phyloP scores from a whole-genome alignment of 2,797 vertebrate genomes.

The Fistularia tabacaria region DNA sequence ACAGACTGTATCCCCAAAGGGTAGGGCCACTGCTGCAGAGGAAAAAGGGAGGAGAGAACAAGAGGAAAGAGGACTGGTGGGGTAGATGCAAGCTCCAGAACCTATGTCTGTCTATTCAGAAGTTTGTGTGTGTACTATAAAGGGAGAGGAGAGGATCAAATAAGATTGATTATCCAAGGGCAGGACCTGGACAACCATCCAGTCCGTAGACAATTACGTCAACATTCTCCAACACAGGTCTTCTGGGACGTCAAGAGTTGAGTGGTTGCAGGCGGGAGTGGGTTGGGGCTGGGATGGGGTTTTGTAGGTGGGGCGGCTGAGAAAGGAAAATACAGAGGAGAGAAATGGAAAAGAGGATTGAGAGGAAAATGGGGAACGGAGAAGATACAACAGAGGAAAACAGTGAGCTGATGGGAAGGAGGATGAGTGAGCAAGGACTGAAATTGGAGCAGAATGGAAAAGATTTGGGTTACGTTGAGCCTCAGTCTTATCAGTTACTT shows the following conservation, averaged over 20 bases:
- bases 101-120: too few species aligned
- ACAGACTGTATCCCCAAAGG: constrained; percentile 32
- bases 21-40: constrained; percentile 53
- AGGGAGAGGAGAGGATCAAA: constrained; percentile 21
- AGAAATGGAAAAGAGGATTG: constrained; percentile 6
- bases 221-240: constrained; percentile 33
- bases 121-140: too few species aligned
- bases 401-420: too few species aligned
- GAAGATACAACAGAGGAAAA: background rate
- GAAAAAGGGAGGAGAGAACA: constrained; percentile 35
- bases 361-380: background rate
- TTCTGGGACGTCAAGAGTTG: constrained; percentile 24
- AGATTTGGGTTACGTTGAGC: background rate
- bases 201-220: constrained; percentile 50
- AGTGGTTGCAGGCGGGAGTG: constrained; percentile 4
- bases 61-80: constrained; percentile 14
- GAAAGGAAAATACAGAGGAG: constrained; percentile 1
- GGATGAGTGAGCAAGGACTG: background rate
- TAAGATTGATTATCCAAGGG: constrained; percentile 56
- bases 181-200: constrained; percentile 24
- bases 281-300: background rate
- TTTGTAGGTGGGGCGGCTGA: background rate
- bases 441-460: background rate
- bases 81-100: constrained; percentile 16
- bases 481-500: constrained; percentile 9